phyloP scores from a whole-genome alignment of 2,888 invertebrate species.

The Ichneumoninae sp. region DNA sequence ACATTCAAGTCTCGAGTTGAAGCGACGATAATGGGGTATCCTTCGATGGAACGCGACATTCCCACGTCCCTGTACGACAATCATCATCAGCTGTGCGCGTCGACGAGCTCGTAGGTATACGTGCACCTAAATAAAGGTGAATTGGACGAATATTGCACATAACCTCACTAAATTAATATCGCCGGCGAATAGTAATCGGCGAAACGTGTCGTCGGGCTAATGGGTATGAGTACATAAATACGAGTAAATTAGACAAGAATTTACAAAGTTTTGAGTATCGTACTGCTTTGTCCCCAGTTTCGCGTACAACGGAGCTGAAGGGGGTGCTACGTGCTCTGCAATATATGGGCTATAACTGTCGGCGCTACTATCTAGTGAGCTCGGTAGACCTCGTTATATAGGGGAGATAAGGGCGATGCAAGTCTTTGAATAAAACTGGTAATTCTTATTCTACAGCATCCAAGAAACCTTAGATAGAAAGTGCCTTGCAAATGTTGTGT shows the following conservation, averaged over 20 bases:
- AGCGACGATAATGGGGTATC: slow-evolving; percentile 65
- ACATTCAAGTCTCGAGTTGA: slow-evolving; percentile 38
- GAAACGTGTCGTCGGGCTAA: background rate
- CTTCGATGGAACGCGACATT: slow-evolving; percentile 34
- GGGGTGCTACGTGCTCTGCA: background rate
- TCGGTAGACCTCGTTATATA: background rate
- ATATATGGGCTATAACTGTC: slow-evolving; percentile 4
- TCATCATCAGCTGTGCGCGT: slow-evolving; percentile 31
- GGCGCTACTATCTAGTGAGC: background rate
- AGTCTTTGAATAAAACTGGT: background rate
- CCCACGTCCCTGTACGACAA: slow-evolving; percentile 62
- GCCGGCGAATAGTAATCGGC: background rate
- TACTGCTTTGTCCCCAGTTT: background rate
- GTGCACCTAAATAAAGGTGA: background rate
- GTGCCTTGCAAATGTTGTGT: background rate
- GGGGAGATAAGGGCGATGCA: background rate
- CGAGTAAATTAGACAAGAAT: background rate
- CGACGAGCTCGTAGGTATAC: background rate
- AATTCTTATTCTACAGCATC: background rate
- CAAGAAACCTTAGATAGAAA: background rate
- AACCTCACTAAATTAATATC: background rate
- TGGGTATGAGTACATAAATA: background rate
- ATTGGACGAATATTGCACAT: background rate
- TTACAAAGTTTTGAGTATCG: background rate
- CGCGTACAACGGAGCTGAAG: background rate